Evolutionary conservation across 2,113 vertebrate species (phyloP).

Genomic region (Callospermophilus lateralis): DNA sequence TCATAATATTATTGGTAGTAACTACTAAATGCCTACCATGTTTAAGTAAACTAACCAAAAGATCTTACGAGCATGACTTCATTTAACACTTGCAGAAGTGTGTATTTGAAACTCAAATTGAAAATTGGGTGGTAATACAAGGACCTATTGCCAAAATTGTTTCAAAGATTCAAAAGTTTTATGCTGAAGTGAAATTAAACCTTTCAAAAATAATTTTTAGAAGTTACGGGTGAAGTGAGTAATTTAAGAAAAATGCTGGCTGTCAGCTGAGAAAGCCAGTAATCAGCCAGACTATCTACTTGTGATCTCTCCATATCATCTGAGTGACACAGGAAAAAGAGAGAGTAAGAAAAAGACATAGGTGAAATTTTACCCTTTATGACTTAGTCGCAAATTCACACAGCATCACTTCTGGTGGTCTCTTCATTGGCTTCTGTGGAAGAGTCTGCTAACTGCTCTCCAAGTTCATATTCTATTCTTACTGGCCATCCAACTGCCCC

Average conservation of each 20-base stretch:
- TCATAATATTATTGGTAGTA: background rate
- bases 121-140: background rate
- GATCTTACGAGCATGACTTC: background rate
- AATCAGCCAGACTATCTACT: background rate
- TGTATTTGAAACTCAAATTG: background rate
- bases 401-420: background rate
- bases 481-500: background rate
- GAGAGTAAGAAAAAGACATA: background rate
- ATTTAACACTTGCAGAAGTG: background rate
- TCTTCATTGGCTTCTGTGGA: background rate
- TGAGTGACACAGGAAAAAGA: background rate
- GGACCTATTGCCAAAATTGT: background rate
- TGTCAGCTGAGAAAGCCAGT: background rate
- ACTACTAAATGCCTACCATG: background rate
- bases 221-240: background rate
- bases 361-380: background rate
- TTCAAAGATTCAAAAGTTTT: background rate
- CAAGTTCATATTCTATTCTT: background rate
- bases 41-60: background rate
- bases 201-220: background rate
- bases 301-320: background rate
- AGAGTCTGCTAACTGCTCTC: background rate
- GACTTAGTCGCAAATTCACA: background rate
- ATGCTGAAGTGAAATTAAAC: background rate
- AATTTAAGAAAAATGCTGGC: background rate